Evolutionary conservation across 2,797 vertebrate species (phyloP).

Genomic region (Lutjanus campechanus): DNA sequence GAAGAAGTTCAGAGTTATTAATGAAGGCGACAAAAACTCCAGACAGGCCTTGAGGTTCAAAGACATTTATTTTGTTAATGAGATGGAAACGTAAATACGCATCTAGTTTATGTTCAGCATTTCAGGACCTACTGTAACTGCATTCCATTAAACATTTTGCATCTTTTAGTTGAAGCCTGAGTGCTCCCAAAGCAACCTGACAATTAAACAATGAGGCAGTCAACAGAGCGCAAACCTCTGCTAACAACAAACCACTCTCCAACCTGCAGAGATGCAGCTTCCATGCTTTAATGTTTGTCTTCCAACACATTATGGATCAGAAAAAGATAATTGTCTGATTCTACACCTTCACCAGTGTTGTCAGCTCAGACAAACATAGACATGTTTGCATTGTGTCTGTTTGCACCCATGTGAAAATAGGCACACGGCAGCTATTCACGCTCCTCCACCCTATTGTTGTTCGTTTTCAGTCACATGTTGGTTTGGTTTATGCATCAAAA

Average conservation of each 20-base stretch:
- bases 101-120: slow-evolving; percentile 3
- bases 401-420: too few relatives aligned
- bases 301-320: neutral
- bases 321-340: neutral
- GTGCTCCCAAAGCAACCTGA: slow-evolving; percentile 24
- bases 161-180: slow-evolving; percentile 1
- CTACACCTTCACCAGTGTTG: neutral
- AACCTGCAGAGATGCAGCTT: neutral
- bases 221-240: slow-evolving; percentile 3
- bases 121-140: neutral
- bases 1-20: neutral
- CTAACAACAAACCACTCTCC: neutral
- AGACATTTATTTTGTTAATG: neutral
- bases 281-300: neutral
- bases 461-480: too few relatives aligned
- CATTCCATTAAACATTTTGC: slow-evolving; percentile 18
- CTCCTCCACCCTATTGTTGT: too few relatives aligned
- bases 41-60: neutral
- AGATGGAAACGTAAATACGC: neutral
- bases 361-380: neutral
- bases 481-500: too few relatives aligned
- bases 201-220: slow-evolving; percentile 15
- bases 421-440: too few relatives aligned
- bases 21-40: neutral
- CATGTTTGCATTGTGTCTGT: neutral